Conservation (phyloP, 2,888 invertebrate species). For the Acanthosepion lycidas region DNA sequence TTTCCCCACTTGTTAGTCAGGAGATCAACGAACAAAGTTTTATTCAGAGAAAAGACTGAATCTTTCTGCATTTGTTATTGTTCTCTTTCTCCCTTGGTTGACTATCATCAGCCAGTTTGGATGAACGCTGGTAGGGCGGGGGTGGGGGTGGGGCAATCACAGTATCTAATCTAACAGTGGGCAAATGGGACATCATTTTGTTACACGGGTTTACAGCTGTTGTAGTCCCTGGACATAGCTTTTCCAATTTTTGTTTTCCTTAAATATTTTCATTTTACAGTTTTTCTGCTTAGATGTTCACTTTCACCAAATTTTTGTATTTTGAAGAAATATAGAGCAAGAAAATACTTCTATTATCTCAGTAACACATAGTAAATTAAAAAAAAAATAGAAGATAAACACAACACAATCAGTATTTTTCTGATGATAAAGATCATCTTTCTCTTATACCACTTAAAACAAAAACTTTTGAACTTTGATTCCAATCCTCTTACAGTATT, state of each 20-base stretch:
- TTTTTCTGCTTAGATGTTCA: background rate
- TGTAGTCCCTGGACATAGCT: background rate
- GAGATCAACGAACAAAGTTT: slow-evolving; percentile 20
- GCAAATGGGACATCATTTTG: slow-evolving; percentile 11
- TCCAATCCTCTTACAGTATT: background rate
- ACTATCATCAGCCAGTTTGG: background rate
- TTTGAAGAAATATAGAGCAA: background rate
- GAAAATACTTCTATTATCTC: background rate
- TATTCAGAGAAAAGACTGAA: background rate
- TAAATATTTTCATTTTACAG: background rate
- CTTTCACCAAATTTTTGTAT: background rate
- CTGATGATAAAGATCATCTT: background rate
- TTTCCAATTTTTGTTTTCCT: background rate
- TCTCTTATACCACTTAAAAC: background rate
- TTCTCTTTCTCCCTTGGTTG: background rate
- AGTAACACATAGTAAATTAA: background rate
- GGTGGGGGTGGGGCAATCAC: background rate
- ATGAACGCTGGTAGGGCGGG: background rate
- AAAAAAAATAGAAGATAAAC: background rate
- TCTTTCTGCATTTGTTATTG: background rate
- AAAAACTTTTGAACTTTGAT: background rate
- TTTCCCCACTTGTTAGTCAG: background rate
- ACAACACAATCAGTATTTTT: background rate
- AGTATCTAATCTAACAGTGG: background rate
- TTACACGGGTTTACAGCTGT: background rate